These are phyloP conservation scores for Leptinotarsa haldemani DNA, from an alignment of 2,888 invertebrate species.

Conservation along the genomic window DNA sequence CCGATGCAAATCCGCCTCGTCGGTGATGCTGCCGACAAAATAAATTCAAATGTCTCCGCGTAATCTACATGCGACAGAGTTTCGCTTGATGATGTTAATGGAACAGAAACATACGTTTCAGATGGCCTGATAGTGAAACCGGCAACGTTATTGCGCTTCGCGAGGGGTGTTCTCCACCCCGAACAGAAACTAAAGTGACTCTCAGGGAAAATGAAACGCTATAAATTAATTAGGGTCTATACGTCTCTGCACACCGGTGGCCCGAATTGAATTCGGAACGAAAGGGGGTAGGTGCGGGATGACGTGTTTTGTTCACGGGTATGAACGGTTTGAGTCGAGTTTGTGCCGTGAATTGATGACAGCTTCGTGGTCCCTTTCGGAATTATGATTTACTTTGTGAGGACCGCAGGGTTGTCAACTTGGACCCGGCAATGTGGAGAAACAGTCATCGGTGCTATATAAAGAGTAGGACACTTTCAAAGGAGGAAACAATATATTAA, in stretches of 20 bases:
- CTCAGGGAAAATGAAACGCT: constrained; percentile 56
- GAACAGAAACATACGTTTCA: constrained; percentile 40
- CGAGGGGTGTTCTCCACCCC: constrained; percentile 30
- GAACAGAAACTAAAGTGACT: constrained; percentile 23
- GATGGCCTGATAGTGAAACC: constrained; percentile 32
- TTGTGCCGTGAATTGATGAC: neutral
- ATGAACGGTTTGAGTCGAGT: constrained; percentile 3
- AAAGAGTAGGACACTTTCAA: too few species aligned
- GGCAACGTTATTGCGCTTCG: constrained; percentile 22
- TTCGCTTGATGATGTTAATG: constrained; percentile 26
- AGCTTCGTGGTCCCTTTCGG: neutral
- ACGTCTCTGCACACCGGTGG: constrained; percentile 48
- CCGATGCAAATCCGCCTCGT: constrained; percentile 33
- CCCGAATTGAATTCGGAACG: constrained; percentile 32
- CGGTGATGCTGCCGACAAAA: constrained; percentile 31
- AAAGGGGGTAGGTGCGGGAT: constrained; percentile 22
- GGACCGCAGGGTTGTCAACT: too few species aligned
- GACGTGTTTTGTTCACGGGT: constrained; percentile 7
- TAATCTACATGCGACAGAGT: constrained; percentile 31
- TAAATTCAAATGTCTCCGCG: constrained; percentile 37
- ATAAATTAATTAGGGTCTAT: constrained; percentile 59
- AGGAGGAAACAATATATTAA: too few species aligned
- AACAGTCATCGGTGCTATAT: too few species aligned
- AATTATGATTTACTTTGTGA: constrained; percentile 9
- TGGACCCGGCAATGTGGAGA: too few species aligned